Evolutionary conservation across 2,113 vertebrate species (phyloP).

Genomic region (Cinclus cinclus): DNA sequence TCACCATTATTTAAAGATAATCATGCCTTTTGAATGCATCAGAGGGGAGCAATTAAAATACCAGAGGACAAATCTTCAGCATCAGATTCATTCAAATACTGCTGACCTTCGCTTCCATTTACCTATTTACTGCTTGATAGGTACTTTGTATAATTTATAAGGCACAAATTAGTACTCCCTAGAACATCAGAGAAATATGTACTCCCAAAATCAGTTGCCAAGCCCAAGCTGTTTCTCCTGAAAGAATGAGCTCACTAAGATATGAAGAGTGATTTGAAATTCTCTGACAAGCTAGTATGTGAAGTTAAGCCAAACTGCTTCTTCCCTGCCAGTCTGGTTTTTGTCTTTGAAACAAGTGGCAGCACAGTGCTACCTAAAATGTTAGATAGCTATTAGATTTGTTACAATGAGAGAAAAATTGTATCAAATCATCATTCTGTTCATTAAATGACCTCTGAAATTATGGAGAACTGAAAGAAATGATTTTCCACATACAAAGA

Average conservation of each 20-base stretch:
- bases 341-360: conserved; percentile 16
- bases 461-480: background rate
- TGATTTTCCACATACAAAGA: background rate
- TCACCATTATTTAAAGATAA: background rate
- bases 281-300: background rate
- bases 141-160: conserved; percentile 11
- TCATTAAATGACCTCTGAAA: conserved; percentile 51
- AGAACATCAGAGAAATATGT: background rate
- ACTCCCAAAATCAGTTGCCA: background rate
- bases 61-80: background rate
- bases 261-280: conserved; percentile 27
- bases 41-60: background rate
- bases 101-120: background rate
- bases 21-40: background rate
- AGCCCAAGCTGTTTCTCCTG: background rate
- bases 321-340: conserved; percentile 18
- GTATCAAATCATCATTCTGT: background rate
- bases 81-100: background rate
- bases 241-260: conserved; percentile 11
- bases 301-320: conserved; percentile 32
- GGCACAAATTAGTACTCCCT: background rate
- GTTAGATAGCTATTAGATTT: conserved; percentile 31
- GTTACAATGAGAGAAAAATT: background rate
- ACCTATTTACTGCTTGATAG: background rate
- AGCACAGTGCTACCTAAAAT: background rate